Conservation (phyloP, 1,140 invertebrate species). For the Dolichoris vasculosae region DNA sequence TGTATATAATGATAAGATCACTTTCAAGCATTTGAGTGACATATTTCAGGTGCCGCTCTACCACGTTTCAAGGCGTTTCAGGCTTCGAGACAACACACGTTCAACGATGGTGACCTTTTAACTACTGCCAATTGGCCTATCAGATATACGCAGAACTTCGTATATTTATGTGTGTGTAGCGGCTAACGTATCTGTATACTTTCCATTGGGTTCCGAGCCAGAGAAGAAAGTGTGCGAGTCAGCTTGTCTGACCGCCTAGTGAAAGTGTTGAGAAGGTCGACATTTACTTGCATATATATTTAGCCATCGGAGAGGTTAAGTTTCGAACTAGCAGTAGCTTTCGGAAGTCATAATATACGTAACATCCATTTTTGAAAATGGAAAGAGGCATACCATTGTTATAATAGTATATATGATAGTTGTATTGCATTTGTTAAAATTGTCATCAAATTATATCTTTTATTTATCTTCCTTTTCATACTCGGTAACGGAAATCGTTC, state of each 20-base stretch:
- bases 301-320: background rate
- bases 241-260: constrained; percentile 53
- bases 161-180: background rate
- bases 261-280: constrained; percentile 30
- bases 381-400: background rate
- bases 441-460: background rate
- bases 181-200: constrained; percentile 55
- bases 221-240: constrained; percentile 71
- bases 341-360: background rate
- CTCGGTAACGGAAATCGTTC: background rate
- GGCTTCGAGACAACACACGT: background rate
- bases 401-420: background rate
- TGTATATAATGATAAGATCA: too few species aligned
- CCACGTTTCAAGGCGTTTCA: background rate
- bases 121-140: background rate
- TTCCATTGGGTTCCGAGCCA: constrained; percentile 71
- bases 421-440: background rate
- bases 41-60: background rate
- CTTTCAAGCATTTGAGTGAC: background rate
- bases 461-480: background rate
- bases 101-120: background rate
- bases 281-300: constrained; percentile 3
- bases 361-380: background rate
- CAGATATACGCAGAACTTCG: constrained; percentile 29
- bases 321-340: background rate